Conservation (phyloP, 2,888 invertebrate genomes). For the Xestoiulus laeticollis region DNA sequence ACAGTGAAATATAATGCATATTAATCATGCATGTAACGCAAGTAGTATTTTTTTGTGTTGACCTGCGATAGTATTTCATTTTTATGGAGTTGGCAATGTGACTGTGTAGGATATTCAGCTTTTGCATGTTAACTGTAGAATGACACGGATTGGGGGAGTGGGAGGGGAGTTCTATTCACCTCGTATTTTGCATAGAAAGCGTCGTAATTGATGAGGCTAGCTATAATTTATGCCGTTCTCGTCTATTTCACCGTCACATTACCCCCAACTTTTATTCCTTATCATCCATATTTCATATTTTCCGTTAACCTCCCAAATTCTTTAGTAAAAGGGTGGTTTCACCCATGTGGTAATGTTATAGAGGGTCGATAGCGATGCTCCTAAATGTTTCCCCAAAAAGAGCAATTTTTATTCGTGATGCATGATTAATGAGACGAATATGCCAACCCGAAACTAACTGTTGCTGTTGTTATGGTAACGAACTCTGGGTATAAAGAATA, state of each 20-base stretch:
- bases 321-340: background rate
- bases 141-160: background rate
- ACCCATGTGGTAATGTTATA: background rate
- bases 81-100: conserved; percentile 25
- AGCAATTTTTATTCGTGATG: conserved; percentile 46
- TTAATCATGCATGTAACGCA: background rate
- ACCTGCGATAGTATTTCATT: background rate
- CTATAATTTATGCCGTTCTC: conserved; percentile 30
- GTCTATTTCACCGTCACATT: conserved; percentile 22
- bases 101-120: background rate
- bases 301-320: background rate
- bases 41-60: background rate
- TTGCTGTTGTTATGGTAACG: conserved; percentile 43
- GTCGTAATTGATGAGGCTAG: conserved; percentile 6
- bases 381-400: background rate
- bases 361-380: conserved; percentile 6
- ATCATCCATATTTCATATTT: conserved; percentile 25
- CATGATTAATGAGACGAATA: conserved; percentile 47
- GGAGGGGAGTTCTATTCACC: conserved; percentile 25
- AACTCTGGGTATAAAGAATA: conserved; percentile 2
- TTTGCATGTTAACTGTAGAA: background rate
- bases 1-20: background rate
- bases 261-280: conserved; percentile 7
- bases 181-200: conserved; percentile 8
- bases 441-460: conserved; percentile 17